Percentiles rank a stretch among this genome's conserved stretches.
phyloP scores from a whole-genome alignment of 2,797 vertebrate genomes.

The Anguilla obscura region DNA sequence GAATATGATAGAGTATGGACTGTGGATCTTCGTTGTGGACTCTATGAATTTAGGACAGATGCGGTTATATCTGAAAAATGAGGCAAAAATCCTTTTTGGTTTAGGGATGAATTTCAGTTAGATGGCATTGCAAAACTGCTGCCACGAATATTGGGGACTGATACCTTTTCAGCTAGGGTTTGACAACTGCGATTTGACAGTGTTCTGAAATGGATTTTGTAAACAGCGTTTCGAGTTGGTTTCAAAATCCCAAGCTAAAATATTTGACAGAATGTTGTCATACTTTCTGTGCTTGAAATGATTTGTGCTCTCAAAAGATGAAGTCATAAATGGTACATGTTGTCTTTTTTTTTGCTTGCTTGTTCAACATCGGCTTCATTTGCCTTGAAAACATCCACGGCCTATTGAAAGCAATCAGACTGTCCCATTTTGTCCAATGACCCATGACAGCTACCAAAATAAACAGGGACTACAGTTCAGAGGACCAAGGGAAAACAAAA shows the following conservation, averaged over 20 bases:
- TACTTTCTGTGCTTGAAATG: neutral
- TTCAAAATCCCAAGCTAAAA: constrained; percentile 1
- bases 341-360: neutral
- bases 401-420: neutral
- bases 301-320: neutral
- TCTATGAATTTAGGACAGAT: neutral
- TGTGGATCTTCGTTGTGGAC: neutral
- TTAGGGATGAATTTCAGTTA: neutral
- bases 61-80: too few relatives aligned
- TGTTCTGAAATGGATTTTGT: neutral
- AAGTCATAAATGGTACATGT: neutral
- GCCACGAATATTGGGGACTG: neutral
- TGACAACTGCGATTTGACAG: neutral
- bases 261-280: neutral
- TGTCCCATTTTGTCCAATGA: neutral
- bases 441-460: neutral
- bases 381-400: neutral
- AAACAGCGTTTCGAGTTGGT: neutral
- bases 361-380: neutral
- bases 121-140: neutral
- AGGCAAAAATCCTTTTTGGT: too few relatives aligned
- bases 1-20: neutral
- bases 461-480: neutral
- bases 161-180: neutral
- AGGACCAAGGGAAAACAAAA: neutral